These are phyloP conservation scores for Leuciscus idus DNA, from an alignment of 2,113 vertebrate species.

Conservation along the genomic window DNA sequence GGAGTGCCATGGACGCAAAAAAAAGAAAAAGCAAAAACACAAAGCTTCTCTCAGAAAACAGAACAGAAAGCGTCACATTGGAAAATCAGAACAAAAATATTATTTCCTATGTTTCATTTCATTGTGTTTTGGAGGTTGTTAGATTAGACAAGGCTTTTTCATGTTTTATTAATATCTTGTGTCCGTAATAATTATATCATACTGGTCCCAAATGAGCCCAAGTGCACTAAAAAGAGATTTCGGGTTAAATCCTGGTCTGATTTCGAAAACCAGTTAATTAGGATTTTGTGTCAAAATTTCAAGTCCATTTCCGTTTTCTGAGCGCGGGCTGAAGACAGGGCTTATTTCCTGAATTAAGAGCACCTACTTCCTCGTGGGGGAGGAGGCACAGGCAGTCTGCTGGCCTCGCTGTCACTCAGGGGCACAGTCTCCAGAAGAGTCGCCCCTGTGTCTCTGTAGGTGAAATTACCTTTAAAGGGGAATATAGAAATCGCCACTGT, in stretches of 20 bases:
- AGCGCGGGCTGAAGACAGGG: slow-evolving; percentile 43
- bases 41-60: slow-evolving; percentile 58
- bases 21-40: slow-evolving; percentile 14
- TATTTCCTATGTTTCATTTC: slow-evolving; percentile 4
- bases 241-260: background rate
- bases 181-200: background rate
- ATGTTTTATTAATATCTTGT: background rate
- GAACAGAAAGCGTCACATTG: slow-evolving; percentile 53
- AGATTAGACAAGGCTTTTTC: background rate
- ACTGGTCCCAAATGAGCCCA: slow-evolving; percentile 22
- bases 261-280: slow-evolving; percentile 6
- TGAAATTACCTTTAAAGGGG: slow-evolving; percentile 64
- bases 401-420: slow-evolving; percentile 59
- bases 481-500: slow-evolving; percentile 56
- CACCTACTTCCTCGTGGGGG: slow-evolving; percentile 65
- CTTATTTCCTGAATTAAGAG: slow-evolving; percentile 47
- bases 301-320: slow-evolving; percentile 61
- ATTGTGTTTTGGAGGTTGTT: background rate
- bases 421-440: slow-evolving; percentile 59
- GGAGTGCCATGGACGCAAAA: slow-evolving; percentile 35
- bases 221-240: slow-evolving; percentile 12
- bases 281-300: slow-evolving; percentile 28
- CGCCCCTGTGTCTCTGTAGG: slow-evolving; percentile 63
- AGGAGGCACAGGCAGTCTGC: slow-evolving; percentile 58
- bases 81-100: slow-evolving; percentile 32